These are phyloP conservation scores for Anguilla obscura DNA, from an alignment of 2,797 vertebrate species.

Conservation along the genomic window DNA sequence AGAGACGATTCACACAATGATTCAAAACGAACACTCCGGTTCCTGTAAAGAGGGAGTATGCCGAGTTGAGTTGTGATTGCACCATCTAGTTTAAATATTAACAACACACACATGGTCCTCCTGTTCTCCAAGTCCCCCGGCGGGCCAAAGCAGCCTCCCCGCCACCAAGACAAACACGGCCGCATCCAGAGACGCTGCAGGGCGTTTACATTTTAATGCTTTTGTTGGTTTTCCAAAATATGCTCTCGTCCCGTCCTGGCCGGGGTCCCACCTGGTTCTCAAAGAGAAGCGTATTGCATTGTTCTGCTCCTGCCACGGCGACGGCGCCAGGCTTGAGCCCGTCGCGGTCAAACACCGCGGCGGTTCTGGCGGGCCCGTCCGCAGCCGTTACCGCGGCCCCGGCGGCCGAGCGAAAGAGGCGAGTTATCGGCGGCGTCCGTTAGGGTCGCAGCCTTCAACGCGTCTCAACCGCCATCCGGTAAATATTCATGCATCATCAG, in stretches of 20 bases:
- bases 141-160: conserved; percentile 74
- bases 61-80: conserved; percentile 58
- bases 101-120: conserved; percentile 80
- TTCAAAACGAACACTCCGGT: neutral
- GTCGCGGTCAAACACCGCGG: neutral
- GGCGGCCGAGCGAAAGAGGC: neutral
- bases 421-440: neutral
- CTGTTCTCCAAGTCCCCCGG: conserved; percentile 68
- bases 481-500: neutral
- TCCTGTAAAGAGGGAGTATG: neutral
- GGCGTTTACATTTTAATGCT: conserved; percentile 82
- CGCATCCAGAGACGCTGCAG: conserved; percentile 77
- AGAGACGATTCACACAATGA: neutral
- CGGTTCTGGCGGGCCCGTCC: neutral
- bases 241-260: conserved; percentile 77
- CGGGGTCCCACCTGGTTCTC: conserved; percentile 69
- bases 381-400: neutral
- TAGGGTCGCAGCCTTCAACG: neutral
- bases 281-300: conserved; percentile 70
- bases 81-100: conserved; percentile 83
- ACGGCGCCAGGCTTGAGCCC: neutral
- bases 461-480: neutral
- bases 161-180: conserved; percentile 74
- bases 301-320: conserved; percentile 42
- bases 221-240: conserved; percentile 85